Evolutionary conservation across 1,140 invertebrate species (phyloP).

Genomic region (Lutraria rhynchaena): DNA sequence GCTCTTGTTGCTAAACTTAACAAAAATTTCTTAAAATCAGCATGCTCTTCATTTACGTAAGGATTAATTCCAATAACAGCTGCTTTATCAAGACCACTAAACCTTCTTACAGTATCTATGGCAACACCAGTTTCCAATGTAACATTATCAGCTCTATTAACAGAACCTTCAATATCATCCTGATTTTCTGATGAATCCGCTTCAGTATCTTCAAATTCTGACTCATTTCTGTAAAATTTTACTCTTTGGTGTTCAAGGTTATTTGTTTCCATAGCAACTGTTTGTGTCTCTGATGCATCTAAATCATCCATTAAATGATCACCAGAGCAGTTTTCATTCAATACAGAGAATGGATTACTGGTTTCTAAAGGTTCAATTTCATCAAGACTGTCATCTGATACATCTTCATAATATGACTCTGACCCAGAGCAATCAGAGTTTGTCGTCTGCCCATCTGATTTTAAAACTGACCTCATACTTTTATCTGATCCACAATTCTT

Average conservation of each 20-base stretch:
- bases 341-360: slow-evolving; percentile 19
- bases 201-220: slow-evolving; percentile 13
- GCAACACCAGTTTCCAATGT: slow-evolving; percentile 33
- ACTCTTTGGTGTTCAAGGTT: slow-evolving; percentile 12
- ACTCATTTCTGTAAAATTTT: slow-evolving; percentile 29
- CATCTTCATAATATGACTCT: slow-evolving; percentile 24
- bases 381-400: slow-evolving; percentile 50
- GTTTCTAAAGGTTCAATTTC: slow-evolving; percentile 17
- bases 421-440: not conserved
- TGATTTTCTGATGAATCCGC: not conserved
- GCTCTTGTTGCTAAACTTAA: slow-evolving; percentile 74
- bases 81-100: slow-evolving; percentile 73
- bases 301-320: slow-evolving; percentile 1
- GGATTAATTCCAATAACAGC: slow-evolving; percentile 75
- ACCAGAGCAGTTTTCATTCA: slow-evolving; percentile 5
- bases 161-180: not conserved
- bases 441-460: not conserved
- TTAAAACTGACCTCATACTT: not conserved
- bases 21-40: slow-evolving; percentile 73
- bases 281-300: not conserved
- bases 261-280: slow-evolving; percentile 42
- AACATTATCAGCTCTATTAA: slow-evolving; percentile 35
- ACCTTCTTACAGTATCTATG: slow-evolving; percentile 72
- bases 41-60: slow-evolving; percentile 70
- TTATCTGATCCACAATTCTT: slow-evolving; percentile 36